Evolutionary conservation across 2,113 vertebrate genomes (phyloP).

Genomic region (Felis chaus): DNA sequence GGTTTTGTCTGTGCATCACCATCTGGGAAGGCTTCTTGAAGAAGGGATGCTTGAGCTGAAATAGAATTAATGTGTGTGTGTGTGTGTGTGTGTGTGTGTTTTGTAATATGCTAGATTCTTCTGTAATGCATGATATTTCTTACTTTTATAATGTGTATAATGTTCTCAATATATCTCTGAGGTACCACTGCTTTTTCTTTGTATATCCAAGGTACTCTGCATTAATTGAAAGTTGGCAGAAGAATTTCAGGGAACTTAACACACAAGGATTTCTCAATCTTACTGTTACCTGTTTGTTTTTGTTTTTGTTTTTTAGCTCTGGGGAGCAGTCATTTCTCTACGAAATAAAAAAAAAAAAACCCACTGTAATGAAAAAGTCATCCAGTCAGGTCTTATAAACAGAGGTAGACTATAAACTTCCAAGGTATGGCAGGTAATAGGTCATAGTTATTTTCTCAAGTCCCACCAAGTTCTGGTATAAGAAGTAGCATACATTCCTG

Average conservation of each 20-base stretch:
- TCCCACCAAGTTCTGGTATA: neutral
- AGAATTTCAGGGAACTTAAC: slow-evolving; percentile 22
- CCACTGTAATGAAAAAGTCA: neutral
- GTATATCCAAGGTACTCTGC: neutral
- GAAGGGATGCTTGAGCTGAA: neutral
- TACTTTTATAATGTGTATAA: slow-evolving; percentile 4
- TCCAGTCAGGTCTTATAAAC: neutral
- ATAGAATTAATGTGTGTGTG: neutral
- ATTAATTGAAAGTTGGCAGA: neutral
- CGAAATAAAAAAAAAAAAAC: slow-evolving; percentile 12
- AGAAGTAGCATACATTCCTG: neutral
- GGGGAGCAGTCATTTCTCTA: neutral
- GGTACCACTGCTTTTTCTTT: neutral
- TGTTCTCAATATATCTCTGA: neutral
- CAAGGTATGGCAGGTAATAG: neutral
- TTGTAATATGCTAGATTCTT: slow-evolving; percentile 4
- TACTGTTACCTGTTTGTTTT: neutral
- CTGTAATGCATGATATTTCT: neutral
- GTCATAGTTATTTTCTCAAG: neutral
- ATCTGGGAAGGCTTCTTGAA: neutral
- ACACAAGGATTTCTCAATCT: slow-evolving; percentile 2
- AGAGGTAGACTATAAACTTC: slow-evolving; percentile 10
- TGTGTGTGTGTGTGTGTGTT: neutral
- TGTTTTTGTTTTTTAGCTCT: neutral
- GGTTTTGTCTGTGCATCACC: neutral